Conservation (phyloP, 1,140 invertebrate species). For the Notospermus geniculatus region DNA sequence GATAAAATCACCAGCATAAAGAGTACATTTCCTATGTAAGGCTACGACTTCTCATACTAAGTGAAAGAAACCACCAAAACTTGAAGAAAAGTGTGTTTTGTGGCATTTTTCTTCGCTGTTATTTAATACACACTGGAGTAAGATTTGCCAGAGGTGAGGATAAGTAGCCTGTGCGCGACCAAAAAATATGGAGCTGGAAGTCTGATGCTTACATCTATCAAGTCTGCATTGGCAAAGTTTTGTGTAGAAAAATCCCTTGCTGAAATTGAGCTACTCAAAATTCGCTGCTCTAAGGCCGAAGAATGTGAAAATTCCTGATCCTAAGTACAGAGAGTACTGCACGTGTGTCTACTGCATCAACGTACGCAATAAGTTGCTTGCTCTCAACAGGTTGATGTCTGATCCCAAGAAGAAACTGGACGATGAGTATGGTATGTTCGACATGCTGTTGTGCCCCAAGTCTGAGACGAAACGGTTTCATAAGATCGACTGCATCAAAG, state of each 20-base stretch:
- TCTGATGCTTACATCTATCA: not conserved
- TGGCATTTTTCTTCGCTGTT: too few species aligned
- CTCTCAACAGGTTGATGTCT: conserved; percentile 15
- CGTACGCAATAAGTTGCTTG: conserved; percentile 23
- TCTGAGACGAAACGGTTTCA: conserved; percentile 16
- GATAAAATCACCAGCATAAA: too few species aligned
- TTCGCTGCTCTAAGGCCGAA: not conserved
- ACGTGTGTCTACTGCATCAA: conserved; percentile 25
- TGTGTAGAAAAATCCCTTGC: not conserved
- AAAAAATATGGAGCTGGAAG: not conserved
- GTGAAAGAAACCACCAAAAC: too few species aligned
- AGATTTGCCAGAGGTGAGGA: too few species aligned
- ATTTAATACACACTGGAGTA: too few species aligned
- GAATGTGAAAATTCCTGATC: not conserved
- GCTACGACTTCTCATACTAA: too few species aligned
- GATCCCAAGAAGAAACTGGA: conserved; percentile 1
- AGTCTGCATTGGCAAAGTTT: not conserved
- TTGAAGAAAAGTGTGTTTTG: too few species aligned
- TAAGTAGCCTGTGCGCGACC: too few species aligned
- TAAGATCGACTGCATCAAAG: conserved; percentile 11
- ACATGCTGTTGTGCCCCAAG: conserved; percentile 23
- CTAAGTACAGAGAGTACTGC: conserved; percentile 13
- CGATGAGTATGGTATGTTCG: conserved; percentile 16
- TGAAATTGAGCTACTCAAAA: not conserved
- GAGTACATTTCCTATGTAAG: too few species aligned